Percentiles rank a stretch among this genome's conserved stretches.
Conservation (phyloP, 2,113 vertebrate genomes). For the Lathamus discolor region DNA sequence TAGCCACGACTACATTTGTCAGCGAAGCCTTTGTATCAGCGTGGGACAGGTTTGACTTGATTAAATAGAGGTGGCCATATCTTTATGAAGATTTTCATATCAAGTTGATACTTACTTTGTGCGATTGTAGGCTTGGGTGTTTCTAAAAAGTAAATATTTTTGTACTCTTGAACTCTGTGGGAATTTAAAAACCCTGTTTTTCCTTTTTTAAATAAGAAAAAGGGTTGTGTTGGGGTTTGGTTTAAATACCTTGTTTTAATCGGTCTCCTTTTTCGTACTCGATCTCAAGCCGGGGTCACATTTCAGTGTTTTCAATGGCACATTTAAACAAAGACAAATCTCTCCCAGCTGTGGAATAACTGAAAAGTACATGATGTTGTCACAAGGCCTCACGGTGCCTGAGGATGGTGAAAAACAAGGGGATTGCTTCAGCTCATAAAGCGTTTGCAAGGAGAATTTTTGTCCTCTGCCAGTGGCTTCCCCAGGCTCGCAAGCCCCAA, state of each 20-base stretch:
- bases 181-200: not conserved
- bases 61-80: not conserved
- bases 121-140: not conserved
- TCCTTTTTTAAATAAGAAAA: conserved; percentile 12
- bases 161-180: conserved; percentile 23
- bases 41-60: not conserved
- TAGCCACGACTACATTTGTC: not conserved
- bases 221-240: not conserved
- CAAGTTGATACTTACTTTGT: not conserved
- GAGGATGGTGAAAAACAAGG: not conserved
- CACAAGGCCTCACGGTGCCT: not conserved
- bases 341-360: not conserved
- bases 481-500: not conserved
- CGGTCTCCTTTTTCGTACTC: not conserved
- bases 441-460: not conserved
- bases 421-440: not conserved
- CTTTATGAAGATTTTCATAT: conserved; percentile 47
- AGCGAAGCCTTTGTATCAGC: not conserved
- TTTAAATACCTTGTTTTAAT: not conserved
- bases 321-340: not conserved
- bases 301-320: not conserved
- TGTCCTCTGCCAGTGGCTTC: not conserved
- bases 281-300: not conserved
- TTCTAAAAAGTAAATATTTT: conserved; percentile 56
- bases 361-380: not conserved